phyloP scores from a whole-genome alignment of 1,140 invertebrate species.

The Drosophila simulans region DNA sequence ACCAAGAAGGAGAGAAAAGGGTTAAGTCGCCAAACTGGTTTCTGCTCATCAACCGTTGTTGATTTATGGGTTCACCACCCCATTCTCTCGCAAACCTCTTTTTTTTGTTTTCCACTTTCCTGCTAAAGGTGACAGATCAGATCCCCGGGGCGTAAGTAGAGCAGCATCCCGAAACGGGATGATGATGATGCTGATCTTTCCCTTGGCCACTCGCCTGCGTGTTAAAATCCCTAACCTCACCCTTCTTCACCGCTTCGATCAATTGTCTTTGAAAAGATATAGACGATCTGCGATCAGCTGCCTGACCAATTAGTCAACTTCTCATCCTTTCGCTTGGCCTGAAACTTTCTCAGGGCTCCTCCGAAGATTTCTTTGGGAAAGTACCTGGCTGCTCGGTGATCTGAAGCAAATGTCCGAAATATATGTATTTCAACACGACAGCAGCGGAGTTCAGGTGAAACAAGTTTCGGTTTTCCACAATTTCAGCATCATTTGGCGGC shows the following conservation, averaged over 20 bases:
- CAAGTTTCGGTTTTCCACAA: conserved; percentile 48
- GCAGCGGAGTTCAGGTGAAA: conserved; percentile 29
- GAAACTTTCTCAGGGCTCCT: conserved; percentile 3
- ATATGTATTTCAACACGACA: conserved; percentile 1
- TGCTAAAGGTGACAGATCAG: conserved; percentile 34
- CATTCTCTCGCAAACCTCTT: conserved; percentile 1
- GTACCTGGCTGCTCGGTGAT: neutral
- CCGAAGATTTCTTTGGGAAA: conserved; percentile 18
- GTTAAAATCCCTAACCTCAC: conserved; percentile 45
- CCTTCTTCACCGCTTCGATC: neutral
- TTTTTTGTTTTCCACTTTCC: neutral
- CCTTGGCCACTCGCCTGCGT: conserved; percentile 47
- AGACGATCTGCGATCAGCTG: conserved; percentile 21
- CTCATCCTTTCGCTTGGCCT: neutral
- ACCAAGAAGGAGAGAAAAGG: conserved; percentile 2
- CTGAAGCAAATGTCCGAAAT: neutral
- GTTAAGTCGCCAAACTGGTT: conserved; percentile 70
- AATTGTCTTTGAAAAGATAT: conserved; percentile 8
- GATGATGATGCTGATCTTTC: conserved; percentile 11
- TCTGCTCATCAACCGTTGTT: conserved; percentile 37
- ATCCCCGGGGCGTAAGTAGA: conserved; percentile 55
- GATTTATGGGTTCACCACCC: conserved; percentile 67
- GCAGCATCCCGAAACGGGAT: conserved; percentile 35
- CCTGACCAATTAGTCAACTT: conserved; percentile 41
- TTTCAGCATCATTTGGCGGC: conserved; percentile 71